Evolutionary conservation across 2,113 vertebrate species (phyloP), one percentile per base, ranked within the genome.

Genomic region (Nibea coibor): DNA sequence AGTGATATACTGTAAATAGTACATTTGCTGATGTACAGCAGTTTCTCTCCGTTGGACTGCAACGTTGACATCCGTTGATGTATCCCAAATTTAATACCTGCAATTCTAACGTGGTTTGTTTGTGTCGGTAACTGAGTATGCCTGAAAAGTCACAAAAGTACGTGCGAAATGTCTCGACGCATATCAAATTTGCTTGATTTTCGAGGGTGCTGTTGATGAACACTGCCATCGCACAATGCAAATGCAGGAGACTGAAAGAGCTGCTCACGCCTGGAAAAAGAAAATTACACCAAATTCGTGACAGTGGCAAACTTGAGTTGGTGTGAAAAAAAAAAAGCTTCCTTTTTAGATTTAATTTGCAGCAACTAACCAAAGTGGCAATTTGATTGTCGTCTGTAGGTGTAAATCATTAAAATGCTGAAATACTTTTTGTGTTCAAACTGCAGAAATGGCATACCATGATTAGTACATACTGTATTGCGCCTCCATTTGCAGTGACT

Each of bases 161-260:
- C 17, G 59, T 53, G 58, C 45, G 39, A 64, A 53, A 53, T 64
- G 24, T 71, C 17, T 53, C 67, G 9, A 3, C 43, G 75, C 65
- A 28, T 28, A 45, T 24, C 26, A 35, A 35, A 72, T 48, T 15
- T 48, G 48, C 5, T 43, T 14, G 19, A 72, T 72, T 56, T 57
- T 19, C 53, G 3, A 51, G n/a, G 20, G 15, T 63, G 48, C n/a
- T 56, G 10, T 31, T 53, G 47, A 63, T 63, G 28, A 19, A 19
- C 57, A 19, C 26, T 19, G 17, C 10, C 19, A 19, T 39, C 4
- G 5, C 35, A 6, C 10, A n/a, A 62, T 42, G 8, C 28, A 31
- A 10, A 54, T 31, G 16, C 26, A 61, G 19, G 19, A 39, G 39
- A 62, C n/a, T 39, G 17, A 10, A 62, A 5, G 59, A 53, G 10